phyloP scores from a whole-genome alignment of 2,888 invertebrate species.

The Helleia helle region DNA sequence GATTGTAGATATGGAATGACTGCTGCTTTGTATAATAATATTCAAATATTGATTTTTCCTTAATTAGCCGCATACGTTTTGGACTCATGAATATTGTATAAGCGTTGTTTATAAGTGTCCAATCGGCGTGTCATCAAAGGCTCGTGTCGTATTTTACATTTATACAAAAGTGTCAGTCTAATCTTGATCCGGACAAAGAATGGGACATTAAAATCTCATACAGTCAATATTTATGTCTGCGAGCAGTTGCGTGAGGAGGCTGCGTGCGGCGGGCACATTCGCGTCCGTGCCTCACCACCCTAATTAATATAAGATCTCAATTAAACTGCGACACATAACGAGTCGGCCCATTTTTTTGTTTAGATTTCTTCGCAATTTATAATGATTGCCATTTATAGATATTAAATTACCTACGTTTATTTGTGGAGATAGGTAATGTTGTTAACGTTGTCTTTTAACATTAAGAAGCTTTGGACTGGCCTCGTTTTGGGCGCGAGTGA shows the following conservation, averaged over 20 bases:
- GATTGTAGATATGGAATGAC: too few species aligned
- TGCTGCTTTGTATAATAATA: too few species aligned
- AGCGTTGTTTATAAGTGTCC: too few species aligned
- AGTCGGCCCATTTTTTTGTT: constrained; percentile 52
- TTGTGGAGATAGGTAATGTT: too few species aligned
- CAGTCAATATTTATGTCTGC: constrained; percentile 26
- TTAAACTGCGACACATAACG: constrained; percentile 71
- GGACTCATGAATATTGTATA: too few species aligned
- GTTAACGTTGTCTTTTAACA: too few species aligned
- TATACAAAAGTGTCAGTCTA: constrained; percentile 4
- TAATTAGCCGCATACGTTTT: too few species aligned
- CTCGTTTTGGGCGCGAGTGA: too few species aligned
- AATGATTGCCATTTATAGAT: constrained; percentile 4
- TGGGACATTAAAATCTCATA: constrained; percentile 22
- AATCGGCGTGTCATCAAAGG: too few species aligned
- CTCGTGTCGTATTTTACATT: not conserved
- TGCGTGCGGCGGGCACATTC: constrained; percentile 69
- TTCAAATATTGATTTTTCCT: too few species aligned
- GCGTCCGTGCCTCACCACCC: constrained; percentile 53
- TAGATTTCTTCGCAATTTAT: constrained; percentile 15
- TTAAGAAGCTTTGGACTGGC: too few species aligned
- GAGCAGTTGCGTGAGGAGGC: constrained; percentile 50
- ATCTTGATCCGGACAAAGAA: constrained; percentile 4
- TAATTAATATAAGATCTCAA: constrained; percentile 76
- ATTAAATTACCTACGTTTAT: not conserved